Base-by-base conservation (phyloP, 2,113 vertebrate species). In the Pygoscelis adeliae region DNA sequence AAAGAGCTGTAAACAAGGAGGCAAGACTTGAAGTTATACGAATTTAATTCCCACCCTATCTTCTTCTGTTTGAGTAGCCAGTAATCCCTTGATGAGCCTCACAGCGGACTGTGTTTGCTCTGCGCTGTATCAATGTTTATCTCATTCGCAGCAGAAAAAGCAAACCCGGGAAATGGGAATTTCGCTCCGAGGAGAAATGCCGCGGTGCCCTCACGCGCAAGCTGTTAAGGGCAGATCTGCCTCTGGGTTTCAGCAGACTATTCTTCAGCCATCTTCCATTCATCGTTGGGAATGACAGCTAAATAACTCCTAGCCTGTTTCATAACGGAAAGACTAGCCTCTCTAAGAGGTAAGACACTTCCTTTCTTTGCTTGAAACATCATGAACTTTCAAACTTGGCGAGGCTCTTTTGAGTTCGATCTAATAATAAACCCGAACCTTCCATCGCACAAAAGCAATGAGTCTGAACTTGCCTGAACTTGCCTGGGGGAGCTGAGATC, bases 391-490 rank as follows among this genome's bases (percentile, higher is more conserved):
- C 74, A 94, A 86, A 91, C 94, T 97, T 97, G 97, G 97, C 97
- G 96, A 90, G 89, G 95, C 74, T 96, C 73, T 81, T 96, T 95
- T 32, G 81, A 8, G 16, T 95, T 94, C 27, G 20, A 96, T 91
- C 94, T 97, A 93, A 96, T 96, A 96, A 97, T 94, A 96, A 97
- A 93, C 95, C 87, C 94, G 80, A 95, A 94, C 74, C 82, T 81
- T 77, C 94, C 72, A 94, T 83, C 13, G 2, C 84, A 94, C 8
- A 69, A 83, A 95, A 97, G 95, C 83, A 97, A 95, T 67, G 94
- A 95, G 89, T 49, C 74, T 97, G 94, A 97, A 97, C 97, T 97
- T 88, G 97, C 84, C 95, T 97, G 95, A 97, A 96, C 97, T 97
- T 91, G 96, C 82, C 74, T 88, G 4, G 0, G 82, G 62, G 71